Percentiles rank a stretch among this genome's conserved stretches.
These are phyloP conservation scores for Drosophila nigricruria DNA, from an alignment of 2,888 invertebrate genomes.

Conservation along the genomic window DNA sequence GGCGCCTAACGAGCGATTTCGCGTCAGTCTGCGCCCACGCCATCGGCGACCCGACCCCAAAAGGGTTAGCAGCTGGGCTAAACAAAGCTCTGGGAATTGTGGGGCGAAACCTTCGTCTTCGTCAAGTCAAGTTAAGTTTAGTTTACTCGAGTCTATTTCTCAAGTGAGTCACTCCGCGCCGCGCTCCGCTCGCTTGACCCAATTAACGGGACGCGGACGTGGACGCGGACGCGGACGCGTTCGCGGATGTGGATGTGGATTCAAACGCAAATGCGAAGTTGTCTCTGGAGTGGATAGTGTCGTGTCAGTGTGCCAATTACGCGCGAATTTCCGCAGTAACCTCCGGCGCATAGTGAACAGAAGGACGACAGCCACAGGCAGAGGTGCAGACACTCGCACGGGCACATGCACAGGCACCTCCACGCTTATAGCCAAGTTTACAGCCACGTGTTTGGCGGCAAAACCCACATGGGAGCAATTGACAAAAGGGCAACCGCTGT, in stretches of 20 bases:
- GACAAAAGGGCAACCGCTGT: constrained; percentile 76
- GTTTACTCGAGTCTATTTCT: constrained; percentile 66
- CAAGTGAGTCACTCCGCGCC: constrained; percentile 62
- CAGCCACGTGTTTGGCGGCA: constrained; percentile 73
- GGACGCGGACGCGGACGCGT: constrained; percentile 22
- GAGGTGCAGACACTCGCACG: background rate
- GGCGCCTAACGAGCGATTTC: constrained; percentile 72
- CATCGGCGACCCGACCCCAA: constrained; percentile 9
- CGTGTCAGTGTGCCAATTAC: constrained; percentile 79
- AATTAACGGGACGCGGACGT: constrained; percentile 61
- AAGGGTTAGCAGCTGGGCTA: constrained; percentile 48
- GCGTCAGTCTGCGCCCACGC: constrained; percentile 23
- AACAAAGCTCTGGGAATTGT: constrained; percentile 58
- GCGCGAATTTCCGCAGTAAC: constrained; percentile 75
- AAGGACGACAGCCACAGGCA: constrained; percentile 4
- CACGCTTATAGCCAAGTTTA: constrained; percentile 40
- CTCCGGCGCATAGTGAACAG: constrained; percentile 50
- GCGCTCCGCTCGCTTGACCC: constrained; percentile 67
- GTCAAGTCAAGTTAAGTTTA: constrained; percentile 61
- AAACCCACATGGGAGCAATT: constrained; percentile 78
- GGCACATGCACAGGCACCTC: constrained; percentile 1
- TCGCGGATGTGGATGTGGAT: constrained; percentile 19
- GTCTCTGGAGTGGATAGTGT: constrained; percentile 59
- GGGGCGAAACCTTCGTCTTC: constrained; percentile 59
- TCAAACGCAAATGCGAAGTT: constrained; percentile 42